Evolutionary conservation across 2,113 vertebrate species (phyloP).

Genomic region (Hymenochirus boettgeri): DNA sequence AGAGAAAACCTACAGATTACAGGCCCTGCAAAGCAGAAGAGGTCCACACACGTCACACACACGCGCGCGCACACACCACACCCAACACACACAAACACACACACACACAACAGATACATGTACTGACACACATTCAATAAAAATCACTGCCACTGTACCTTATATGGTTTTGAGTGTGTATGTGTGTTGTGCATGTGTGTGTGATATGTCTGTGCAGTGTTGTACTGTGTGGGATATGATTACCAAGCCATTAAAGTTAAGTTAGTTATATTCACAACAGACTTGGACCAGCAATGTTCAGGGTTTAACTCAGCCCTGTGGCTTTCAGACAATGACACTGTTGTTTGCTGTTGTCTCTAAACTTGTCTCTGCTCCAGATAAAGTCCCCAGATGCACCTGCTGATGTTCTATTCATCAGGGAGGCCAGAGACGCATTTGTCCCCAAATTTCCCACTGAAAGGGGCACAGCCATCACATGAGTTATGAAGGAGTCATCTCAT

Average conservation of each 20-base stretch:
- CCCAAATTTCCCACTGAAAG: slow-evolving; percentile 4
- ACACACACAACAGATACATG: no score
- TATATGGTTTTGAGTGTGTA: no score
- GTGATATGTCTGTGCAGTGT: no score
- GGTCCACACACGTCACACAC: not conserved
- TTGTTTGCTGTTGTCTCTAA: not conserved
- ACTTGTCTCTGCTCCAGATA: not conserved
- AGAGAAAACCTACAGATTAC: slow-evolving; percentile 7
- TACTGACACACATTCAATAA: no score
- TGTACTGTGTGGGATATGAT: no score
- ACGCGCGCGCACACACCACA: not conserved
- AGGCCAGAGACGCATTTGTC: no score
- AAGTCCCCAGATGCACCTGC: slow-evolving; percentile 16
- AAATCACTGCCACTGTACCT: no score
- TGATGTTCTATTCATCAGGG: slow-evolving; percentile 22
- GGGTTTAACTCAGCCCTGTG: no score
- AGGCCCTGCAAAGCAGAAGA: not conserved
- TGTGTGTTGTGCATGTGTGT: no score
- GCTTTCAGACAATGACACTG: slow-evolving; percentile 5
- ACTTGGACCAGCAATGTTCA: no score
- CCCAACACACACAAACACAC: not conserved
- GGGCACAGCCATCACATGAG: slow-evolving; percentile 4
- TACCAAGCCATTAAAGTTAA: no score
- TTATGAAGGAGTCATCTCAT: not conserved
- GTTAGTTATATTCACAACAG: no score